phyloP scores from a whole-genome alignment of 2,888 invertebrate species.

The Cephus nigrinus region DNA sequence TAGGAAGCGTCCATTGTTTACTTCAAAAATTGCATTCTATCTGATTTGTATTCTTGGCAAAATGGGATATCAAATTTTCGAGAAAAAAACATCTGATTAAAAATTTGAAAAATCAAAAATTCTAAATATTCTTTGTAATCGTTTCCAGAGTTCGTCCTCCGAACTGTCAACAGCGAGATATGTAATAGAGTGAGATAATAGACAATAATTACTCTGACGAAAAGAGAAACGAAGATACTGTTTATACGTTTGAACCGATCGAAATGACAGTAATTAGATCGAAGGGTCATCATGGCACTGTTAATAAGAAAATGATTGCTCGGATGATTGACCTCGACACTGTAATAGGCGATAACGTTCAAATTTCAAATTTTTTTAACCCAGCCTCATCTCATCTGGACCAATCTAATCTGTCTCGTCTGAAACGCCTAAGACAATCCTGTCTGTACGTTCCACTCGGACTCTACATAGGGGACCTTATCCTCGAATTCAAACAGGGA shows the following conservation, averaged over 20 bases:
- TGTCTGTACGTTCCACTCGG: neutral
- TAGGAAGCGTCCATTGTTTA: neutral
- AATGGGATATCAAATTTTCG: neutral
- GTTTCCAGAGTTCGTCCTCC: neutral
- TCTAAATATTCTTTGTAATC: neutral
- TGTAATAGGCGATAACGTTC: neutral
- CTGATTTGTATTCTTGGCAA: neutral
- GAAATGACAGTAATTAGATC: neutral
- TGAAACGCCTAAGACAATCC: neutral
- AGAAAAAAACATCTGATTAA: neutral
- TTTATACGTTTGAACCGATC: neutral
- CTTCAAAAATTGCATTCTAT: neutral
- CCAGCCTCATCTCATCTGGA: neutral
- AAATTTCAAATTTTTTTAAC: neutral
- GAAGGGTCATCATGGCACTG: neutral
- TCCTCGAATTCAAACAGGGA: constrained; percentile 3
- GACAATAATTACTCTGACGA: neutral
- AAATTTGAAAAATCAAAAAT: neutral
- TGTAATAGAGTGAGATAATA: neutral
- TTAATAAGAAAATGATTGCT: neutral
- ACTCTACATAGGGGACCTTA: neutral
- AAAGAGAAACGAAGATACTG: neutral
- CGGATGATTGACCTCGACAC: neutral
- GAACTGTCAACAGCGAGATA: neutral
- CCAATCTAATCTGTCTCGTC: neutral